These are phyloP conservation scores for Prosapia bicincta DNA, from an alignment of 2,888 invertebrate genomes.

Conservation along the genomic window DNA sequence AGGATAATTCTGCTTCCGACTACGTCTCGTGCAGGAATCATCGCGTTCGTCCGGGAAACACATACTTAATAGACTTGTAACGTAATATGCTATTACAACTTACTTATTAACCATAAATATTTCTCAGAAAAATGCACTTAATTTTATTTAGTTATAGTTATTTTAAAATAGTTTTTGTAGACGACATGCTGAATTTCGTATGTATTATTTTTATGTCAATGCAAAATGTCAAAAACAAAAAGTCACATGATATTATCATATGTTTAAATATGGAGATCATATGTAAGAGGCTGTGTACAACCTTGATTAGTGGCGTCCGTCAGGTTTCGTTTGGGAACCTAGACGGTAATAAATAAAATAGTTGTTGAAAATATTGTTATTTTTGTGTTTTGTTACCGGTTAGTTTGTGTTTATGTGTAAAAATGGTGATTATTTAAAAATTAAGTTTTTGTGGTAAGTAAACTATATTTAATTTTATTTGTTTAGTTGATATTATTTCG, in stretches of 20 bases:
- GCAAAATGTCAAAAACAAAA: too few relatives aligned
- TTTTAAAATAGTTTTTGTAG: not conserved
- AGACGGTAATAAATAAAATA: not conserved
- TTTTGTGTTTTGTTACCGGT: not conserved
- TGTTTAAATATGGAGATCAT: not conserved
- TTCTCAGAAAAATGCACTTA: too few relatives aligned
- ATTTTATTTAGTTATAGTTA: too few relatives aligned
- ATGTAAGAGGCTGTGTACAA: not conserved
- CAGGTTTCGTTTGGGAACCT: not conserved
- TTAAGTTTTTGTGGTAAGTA: not conserved
- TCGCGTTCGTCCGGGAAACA: too few relatives aligned
- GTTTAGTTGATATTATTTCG: not conserved
- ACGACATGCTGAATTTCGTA: too few relatives aligned
- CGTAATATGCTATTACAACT: too few relatives aligned
- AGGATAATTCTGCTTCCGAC: too few relatives aligned
- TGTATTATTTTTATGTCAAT: too few relatives aligned
- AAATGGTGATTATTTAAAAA: not conserved
- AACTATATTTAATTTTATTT: not conserved
- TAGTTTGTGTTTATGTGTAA: not conserved
- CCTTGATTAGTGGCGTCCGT: conserved; percentile 2
- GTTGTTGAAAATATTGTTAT: not conserved
- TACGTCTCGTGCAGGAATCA: too few relatives aligned
- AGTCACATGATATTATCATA: not conserved
- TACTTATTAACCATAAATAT: too few relatives aligned
- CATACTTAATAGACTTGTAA: too few relatives aligned